Percentiles rank a stretch among this genome's conserved stretches.
phyloP scores from a whole-genome alignment of 2,888 invertebrate species.

The Melanchra persicariae region DNA sequence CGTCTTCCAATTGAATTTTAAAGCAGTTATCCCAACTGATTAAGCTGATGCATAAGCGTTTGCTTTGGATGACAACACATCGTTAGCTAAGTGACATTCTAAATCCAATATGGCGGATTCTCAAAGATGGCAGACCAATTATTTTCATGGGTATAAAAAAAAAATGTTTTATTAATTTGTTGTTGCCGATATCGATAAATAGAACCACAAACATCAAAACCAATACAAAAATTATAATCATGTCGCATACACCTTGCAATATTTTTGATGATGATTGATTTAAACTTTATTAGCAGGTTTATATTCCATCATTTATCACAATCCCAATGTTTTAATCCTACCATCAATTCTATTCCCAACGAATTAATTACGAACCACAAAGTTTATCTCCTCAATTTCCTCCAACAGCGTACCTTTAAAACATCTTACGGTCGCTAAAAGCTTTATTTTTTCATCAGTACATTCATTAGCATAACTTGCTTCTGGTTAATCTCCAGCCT shows the following conservation, averaged over 20 bases:
- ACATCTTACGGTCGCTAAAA: slow-evolving; percentile 45
- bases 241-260: too few species aligned
- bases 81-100: not conserved
- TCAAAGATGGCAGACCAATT: not conserved
- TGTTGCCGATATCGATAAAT: too few species aligned
- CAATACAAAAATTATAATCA: too few species aligned
- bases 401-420: slow-evolving; percentile 43
- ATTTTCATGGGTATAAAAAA: too few species aligned
- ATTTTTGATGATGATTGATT: not conserved
- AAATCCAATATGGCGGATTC: not conserved
- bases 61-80: too few species aligned
- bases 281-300: too few species aligned
- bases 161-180: too few species aligned
- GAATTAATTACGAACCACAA: slow-evolving; percentile 36
- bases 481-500: slow-evolving; percentile 63
- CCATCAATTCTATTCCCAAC: slow-evolving; percentile 23
- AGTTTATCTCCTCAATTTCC: slow-evolving; percentile 42
- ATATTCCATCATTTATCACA: not conserved
- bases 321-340: slow-evolving; percentile 3
- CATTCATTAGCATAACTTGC: slow-evolving; percentile 66
- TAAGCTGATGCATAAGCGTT: too few species aligned
- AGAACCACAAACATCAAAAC: too few species aligned
- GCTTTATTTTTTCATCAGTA: slow-evolving; percentile 66
- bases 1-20: too few species aligned
- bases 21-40: too few species aligned